Evolutionary conservation across 2,888 invertebrate genomes (phyloP).

Genomic region (Cancer borealis): DNA sequence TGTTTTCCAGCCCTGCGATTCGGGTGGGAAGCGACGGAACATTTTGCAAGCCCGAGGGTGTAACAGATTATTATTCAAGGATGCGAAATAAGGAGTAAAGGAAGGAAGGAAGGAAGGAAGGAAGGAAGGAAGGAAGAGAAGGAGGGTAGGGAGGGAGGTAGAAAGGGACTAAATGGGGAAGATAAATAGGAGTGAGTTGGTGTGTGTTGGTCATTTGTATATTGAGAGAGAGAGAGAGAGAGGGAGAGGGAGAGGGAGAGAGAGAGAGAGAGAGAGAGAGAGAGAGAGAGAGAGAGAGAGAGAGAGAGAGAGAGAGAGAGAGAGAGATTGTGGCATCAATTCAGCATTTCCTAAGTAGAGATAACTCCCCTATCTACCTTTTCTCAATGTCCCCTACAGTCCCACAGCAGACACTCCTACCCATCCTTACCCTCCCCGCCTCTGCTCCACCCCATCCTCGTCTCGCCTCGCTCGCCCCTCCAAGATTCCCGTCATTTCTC

Average conservation of each 20-base stretch:
- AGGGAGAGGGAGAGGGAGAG: neutral
- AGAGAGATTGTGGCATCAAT: neutral
- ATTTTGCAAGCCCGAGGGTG: neutral
- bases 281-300: neutral
- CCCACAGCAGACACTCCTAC: neutral
- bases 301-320: slow-evolving; percentile 3
- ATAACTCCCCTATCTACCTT: slow-evolving; percentile 6
- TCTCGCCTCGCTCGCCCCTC: neutral
- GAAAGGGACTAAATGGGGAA: neutral
- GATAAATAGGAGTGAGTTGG: neutral
- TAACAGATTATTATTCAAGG: neutral
- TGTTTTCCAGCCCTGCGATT: slow-evolving; percentile 8
- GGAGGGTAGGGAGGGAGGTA: neutral
- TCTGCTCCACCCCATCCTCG: neutral
- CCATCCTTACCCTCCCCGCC: neutral
- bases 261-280: slow-evolving; percentile 12
- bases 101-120: neutral
- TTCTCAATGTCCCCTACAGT: neutral
- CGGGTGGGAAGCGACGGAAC: neutral
- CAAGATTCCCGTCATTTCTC: slow-evolving; percentile 31
- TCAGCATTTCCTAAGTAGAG: neutral
- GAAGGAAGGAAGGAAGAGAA: neutral
- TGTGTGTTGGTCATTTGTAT: no score
- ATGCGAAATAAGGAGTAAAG: neutral
- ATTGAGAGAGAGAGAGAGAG: neutral